These are phyloP conservation scores for Seira ritae DNA, from an alignment of 2,888 invertebrate species.

Conservation along the genomic window DNA sequence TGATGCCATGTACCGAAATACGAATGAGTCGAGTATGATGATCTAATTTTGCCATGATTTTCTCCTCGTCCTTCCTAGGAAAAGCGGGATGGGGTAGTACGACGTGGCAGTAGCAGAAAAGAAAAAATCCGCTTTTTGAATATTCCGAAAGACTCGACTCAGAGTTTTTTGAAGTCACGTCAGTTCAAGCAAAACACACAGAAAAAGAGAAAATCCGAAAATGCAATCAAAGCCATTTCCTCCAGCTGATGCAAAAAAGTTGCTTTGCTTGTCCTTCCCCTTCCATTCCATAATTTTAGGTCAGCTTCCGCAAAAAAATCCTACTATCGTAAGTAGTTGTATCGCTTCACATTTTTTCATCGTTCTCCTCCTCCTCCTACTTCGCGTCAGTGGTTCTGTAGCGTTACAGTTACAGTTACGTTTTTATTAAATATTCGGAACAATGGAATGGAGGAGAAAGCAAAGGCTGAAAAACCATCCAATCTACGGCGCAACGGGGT, in stretches of 20 bases:
- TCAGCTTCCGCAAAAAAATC: neutral
- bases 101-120: too few relatives aligned
- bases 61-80: neutral
- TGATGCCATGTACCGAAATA: too few relatives aligned
- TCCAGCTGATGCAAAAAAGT: slow-evolving; percentile 49
- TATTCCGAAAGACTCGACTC: slow-evolving; percentile 4
- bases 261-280: neutral
- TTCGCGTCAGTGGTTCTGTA: neutral
- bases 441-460: neutral
- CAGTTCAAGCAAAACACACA: slow-evolving; percentile 19
- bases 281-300: neutral
- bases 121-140: neutral
- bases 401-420: neutral
- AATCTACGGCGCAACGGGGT: too few relatives aligned
- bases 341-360: neutral
- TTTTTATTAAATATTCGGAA: neutral
- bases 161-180: neutral
- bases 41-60: slow-evolving; percentile 17
- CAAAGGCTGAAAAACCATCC: too few relatives aligned
- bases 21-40: too few relatives aligned
- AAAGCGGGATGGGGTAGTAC: neutral
- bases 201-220: slow-evolving; percentile 32
- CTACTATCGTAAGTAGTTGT: too few relatives aligned
- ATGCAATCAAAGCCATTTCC: slow-evolving; percentile 64
- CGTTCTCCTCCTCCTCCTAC: neutral